Base-by-base conservation (phyloP, 2,113 vertebrate genomes). In the Rhea americana region DNA sequence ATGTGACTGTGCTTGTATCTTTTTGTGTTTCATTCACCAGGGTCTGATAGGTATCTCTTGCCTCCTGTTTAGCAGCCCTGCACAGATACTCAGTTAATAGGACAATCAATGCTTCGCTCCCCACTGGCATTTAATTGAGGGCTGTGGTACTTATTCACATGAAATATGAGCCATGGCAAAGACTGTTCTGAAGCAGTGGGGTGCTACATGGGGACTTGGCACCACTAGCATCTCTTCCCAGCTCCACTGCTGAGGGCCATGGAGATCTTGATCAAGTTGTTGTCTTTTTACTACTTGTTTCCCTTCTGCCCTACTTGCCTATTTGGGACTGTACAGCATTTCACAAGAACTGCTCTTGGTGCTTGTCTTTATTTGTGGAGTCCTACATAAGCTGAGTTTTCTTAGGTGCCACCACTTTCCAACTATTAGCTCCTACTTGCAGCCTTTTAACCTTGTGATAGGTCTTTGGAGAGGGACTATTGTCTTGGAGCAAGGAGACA, bases 21-120 rank as follows among this genome's bases (percentile, higher is more conserved):
- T 95, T 92, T 96, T 92, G 87, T 93, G 65, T 87, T 95, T 94
- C 79, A 43, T 77, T 93, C 78, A 90, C 74, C 87, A 85, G 68
- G 56, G 53, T 70, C 37, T 0, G 81, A 91, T 93, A 70, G 3
- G 6, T 91, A 95, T 84, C 93, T 93, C 37, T 30, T 68, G 22
- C 74, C 90, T 93, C 79, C 82, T 82, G 26, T 94, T 94, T 61
- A 76, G 81, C 80, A 94, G 39, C 67, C 59, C n/a, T 56, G 28
- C 53, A 68, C 28, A 79, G 79, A 72, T 80, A 75, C 76, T 75
- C 76, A 63, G 61, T 89, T 85, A 89, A 79, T 22, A 77, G 83
- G 72, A 77, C 89, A 79, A 37, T 73, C 74, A 30, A 65, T 77
- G 25, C 48, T 91, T 83, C 87, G 26, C 47, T 89, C 45, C 21